Conservation (phyloP, 2,797 vertebrate genomes). For the Fringilla coelebs region DNA sequence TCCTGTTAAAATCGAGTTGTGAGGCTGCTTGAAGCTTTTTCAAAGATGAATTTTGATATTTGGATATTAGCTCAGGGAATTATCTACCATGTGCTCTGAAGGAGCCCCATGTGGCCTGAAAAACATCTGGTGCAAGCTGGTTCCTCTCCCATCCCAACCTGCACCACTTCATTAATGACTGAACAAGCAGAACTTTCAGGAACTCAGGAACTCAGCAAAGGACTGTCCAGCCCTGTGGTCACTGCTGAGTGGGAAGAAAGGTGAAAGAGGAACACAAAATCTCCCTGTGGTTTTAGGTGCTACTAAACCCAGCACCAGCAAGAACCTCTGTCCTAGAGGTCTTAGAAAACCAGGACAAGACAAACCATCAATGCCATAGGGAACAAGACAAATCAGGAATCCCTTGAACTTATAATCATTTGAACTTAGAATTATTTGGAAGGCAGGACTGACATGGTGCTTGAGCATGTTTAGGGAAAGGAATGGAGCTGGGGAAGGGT, state of each 20-base stretch:
- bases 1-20: neutral
- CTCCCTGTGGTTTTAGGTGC: neutral
- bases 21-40: neutral
- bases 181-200: neutral
- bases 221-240: neutral
- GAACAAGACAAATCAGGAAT: neutral
- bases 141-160: neutral
- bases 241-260: neutral
- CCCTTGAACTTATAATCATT: neutral
- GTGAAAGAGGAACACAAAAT: neutral
- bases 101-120: neutral
- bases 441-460: neutral
- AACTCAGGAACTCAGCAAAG: neutral
- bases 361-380: neutral
- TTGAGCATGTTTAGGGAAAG: neutral
- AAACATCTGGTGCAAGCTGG: neutral
- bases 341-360: neutral
- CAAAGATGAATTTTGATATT: neutral
- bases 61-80: neutral
- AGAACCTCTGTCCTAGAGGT: neutral
- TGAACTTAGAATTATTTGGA: neutral
- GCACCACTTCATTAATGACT: neutral
- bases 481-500: rapidly evolving
- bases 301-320: neutral
- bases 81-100: neutral